Evolutionary conservation across 2,797 vertebrate species (phyloP).

Genomic region (Acomys russatus): DNA sequence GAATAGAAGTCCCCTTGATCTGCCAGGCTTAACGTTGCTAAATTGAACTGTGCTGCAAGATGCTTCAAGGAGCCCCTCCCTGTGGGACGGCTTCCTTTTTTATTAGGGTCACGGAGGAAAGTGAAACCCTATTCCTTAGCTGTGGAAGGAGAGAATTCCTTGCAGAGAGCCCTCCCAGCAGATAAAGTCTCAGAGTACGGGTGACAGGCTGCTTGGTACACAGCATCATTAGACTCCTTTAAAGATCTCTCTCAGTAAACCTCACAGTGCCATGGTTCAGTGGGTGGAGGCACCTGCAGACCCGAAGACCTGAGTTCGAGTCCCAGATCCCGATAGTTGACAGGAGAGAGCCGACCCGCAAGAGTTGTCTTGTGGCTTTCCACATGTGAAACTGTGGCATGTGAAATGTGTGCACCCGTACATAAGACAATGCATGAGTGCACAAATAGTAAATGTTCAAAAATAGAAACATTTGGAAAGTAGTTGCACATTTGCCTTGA

Average conservation of each 20-base stretch:
- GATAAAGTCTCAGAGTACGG: constrained; percentile 79
- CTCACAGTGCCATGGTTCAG: background rate
- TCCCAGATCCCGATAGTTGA: background rate
- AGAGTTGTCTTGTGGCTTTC: background rate
- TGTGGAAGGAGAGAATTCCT: constrained; percentile 65
- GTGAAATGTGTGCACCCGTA: background rate
- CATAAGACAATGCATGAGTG: background rate
- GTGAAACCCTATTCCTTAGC: background rate
- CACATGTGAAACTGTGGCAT: background rate
- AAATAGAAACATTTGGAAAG: background rate
- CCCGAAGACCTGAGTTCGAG: background rate
- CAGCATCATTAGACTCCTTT: constrained; percentile 67
- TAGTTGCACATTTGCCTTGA: background rate
- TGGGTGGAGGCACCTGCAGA: background rate
- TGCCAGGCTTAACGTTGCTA: constrained; percentile 4
- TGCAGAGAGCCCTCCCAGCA: constrained; percentile 78
- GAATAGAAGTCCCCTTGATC: background rate
- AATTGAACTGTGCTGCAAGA: background rate
- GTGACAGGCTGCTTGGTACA: constrained; percentile 76
- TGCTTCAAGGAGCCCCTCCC: background rate
- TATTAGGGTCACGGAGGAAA: constrained; percentile 39
- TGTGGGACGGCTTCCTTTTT: constrained; percentile 66
- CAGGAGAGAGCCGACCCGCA: too few relatives aligned
- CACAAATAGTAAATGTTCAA: background rate
- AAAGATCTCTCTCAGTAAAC: constrained; percentile 28